These are phyloP conservation scores for Drosophila peninsularis DNA, from an alignment of 2,888 invertebrate genomes.

Conservation along the genomic window DNA sequence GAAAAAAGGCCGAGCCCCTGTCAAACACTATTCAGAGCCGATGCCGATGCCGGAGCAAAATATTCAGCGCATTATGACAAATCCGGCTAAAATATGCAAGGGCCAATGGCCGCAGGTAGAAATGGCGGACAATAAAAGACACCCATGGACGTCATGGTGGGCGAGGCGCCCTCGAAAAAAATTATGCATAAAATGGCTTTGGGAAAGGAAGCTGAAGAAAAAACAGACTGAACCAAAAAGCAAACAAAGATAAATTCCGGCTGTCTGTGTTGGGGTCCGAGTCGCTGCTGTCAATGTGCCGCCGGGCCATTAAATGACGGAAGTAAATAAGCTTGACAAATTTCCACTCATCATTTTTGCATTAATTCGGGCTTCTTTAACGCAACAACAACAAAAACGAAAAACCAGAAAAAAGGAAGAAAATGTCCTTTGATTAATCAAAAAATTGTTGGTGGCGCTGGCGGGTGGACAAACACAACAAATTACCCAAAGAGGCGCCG, in stretches of 20 bases:
- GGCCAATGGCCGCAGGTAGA: conserved; percentile 73
- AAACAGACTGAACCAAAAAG: conserved; percentile 36
- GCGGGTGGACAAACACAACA: conserved; percentile 69
- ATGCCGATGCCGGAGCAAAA: conserved; percentile 45
- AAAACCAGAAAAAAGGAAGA: conserved; percentile 34
- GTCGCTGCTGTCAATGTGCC: conserved; percentile 66
- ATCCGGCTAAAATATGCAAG: conserved; percentile 77
- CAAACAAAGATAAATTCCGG: conserved; percentile 73
- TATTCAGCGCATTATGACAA: conserved; percentile 78
- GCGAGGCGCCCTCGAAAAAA: conserved; percentile 35
- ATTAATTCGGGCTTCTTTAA: conserved; percentile 83
- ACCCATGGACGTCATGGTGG: conserved; percentile 22
- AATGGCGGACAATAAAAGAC: conserved; percentile 45
- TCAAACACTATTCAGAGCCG: conserved; percentile 60
- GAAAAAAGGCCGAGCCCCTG: conserved; percentile 9
- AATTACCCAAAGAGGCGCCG: conserved; percentile 79
- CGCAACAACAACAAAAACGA: conserved; percentile 46
- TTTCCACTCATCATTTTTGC: conserved; percentile 83
- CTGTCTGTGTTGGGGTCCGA: conserved; percentile 36
- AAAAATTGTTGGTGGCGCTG: conserved; percentile 61
- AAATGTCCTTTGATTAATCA: conserved; percentile 81
- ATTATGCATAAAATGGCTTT: conserved; percentile 72
- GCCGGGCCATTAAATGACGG: conserved; percentile 79
- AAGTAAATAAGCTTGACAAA: conserved; percentile 83
- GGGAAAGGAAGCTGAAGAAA: conserved; percentile 12